phyloP scores from a whole-genome alignment of 92 coral and sea anemone genomes.

The Bergia sp. region DNA sequence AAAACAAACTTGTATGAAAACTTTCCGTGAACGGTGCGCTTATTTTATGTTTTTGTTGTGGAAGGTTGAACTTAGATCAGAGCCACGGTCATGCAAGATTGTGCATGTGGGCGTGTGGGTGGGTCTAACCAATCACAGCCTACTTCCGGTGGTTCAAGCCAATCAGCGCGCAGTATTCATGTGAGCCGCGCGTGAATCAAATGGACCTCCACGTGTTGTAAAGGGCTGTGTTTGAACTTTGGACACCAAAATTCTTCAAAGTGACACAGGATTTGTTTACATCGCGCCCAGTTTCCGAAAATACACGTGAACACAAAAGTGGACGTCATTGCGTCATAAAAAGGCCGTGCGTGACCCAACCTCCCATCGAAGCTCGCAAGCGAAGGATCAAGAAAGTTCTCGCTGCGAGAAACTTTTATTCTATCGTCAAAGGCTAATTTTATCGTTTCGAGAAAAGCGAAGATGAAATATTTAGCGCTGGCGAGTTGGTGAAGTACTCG shows the following conservation, averaged over 20 bases:
- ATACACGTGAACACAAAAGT: constrained; percentile 47
- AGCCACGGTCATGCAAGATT: constrained; percentile 78
- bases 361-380: background rate
- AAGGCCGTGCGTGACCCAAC: constrained; percentile 38
- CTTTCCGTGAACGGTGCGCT: constrained; percentile 52
- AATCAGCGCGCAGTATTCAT: constrained; percentile 86
- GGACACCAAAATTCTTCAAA: constrained; percentile 49
- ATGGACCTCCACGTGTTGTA: constrained; percentile 81
- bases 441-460: background rate
- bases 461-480: background rate
- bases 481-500: background rate
- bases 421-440: background rate
- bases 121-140: constrained; percentile 93
- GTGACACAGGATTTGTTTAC: constrained; percentile 67
- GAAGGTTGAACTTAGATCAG: constrained; percentile 93
- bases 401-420: background rate
- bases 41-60: constrained; percentile 47
- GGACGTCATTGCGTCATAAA: constrained; percentile 32
- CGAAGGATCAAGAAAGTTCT: constrained; percentile 20
- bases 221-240: constrained; percentile 76
- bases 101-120: constrained; percentile 80
- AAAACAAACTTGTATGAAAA: constrained; percentile 43
- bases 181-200: constrained; percentile 96
- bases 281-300: constrained; percentile 45
- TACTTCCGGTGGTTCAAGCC: constrained; percentile 59